Percentiles rank a stretch among this genome's conserved stretches.
These are phyloP conservation scores for Leptopilina syphax DNA, from an alignment of 2,888 invertebrate genomes.

Conservation along the genomic window DNA sequence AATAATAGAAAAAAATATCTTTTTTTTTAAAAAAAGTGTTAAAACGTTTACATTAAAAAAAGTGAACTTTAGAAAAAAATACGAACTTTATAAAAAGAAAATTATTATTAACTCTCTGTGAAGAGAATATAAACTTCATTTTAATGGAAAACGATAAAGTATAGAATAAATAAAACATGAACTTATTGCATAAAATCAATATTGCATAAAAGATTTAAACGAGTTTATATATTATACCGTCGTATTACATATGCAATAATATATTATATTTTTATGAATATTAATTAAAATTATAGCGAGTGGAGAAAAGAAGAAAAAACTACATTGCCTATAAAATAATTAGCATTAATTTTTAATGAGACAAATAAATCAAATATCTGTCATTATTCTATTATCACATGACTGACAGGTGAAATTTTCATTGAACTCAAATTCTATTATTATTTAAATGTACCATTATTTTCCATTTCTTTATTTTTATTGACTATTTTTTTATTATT, in stretches of 20 bases:
- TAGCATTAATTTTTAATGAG: neutral
- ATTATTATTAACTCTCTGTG: too few species aligned
- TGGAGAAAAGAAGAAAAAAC: neutral
- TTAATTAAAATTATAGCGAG: neutral
- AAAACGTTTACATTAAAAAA: too few species aligned
- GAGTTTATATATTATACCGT: neutral
- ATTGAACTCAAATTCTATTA: too few species aligned
- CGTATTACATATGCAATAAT: conserved; percentile 7
- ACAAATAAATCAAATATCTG: conserved; percentile 1
- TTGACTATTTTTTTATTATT: too few species aligned
- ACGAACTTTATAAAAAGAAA: too few species aligned
- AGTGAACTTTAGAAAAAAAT: too few species aligned
- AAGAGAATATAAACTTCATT: too few species aligned
- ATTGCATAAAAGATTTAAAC: neutral
- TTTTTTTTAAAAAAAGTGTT: too few species aligned
- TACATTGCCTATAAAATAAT: too few species aligned
- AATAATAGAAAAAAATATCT: too few species aligned
- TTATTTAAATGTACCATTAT: too few species aligned
- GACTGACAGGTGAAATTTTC: neutral
- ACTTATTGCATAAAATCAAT: neutral
- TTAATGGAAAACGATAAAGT: neutral
- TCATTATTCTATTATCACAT: neutral
- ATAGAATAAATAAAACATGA: neutral
- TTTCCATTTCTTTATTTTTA: too few species aligned
- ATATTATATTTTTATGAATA: conserved; percentile 1